Base-by-base conservation (phyloP, 2,113 vertebrate species). In the Catharus bicknelli region DNA sequence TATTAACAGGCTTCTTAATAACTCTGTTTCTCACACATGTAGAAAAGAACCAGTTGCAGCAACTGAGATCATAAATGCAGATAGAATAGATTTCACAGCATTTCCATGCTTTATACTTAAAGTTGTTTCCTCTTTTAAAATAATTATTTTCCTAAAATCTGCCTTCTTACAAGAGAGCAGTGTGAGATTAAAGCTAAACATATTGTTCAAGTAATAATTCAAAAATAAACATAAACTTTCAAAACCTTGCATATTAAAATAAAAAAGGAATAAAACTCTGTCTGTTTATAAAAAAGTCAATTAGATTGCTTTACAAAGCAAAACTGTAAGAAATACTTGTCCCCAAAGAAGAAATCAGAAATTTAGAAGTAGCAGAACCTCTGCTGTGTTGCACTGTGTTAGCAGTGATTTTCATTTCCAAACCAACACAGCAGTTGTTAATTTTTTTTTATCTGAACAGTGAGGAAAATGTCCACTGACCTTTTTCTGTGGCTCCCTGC, bases 391-490 rank as follows among this genome's bases (percentile, higher is more conserved):
- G 11, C 32, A 47, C 21, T n/a, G 11, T 48, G 15, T 30, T 79
- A 91, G 68, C 10, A 17, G 16, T 29, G 47, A 69, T 86, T 90
- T 91, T 85, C 4, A 34, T 78, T 90, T 59, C 32, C 64, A 72
- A 61, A 76, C 47, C 20, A 82, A 38, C 47, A 67, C 26, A 74
- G 62, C 21, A 68, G 55, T 68, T 87, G 19, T n/a, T 83, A 38
- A 38, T 14, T 45, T 91, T 93, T 92, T 76, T 79, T 73, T 30
- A 61, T 84, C 63, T 87, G 76, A 93, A 85, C 68, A 94, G 88
- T 13, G 32, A 68, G 23, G 12, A 96, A 89, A 83, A 91, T 80
- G 47, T 69, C 79, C 70, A 58, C 50, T 83, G 78, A 90, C 76
- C 62, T 77, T 95, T 95, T 42, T 63, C 47, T 63, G 25, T 36